A percentile compares a stretch with the other conserved stretches of the same genome.
These are phyloP conservation scores for Myopa tessellatipennis DNA, from an alignment of 2,888 invertebrate species.

Conservation along the genomic window DNA sequence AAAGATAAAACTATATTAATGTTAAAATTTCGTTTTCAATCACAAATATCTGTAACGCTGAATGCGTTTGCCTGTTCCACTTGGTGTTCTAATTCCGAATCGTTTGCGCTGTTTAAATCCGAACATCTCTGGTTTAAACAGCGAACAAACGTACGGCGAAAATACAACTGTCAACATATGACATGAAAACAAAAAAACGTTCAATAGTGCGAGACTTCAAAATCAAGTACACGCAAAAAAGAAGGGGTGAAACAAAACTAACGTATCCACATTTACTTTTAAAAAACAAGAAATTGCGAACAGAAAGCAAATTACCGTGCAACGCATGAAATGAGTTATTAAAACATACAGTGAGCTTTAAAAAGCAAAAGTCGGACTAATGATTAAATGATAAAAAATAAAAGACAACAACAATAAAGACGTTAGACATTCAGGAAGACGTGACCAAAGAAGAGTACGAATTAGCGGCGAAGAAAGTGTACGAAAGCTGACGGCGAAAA, in stretches of 20 bases:
- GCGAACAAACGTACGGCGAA: constrained; percentile 4
- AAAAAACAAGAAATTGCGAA: too few species aligned
- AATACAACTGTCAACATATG: constrained; percentile 30
- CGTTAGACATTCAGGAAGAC: constrained; percentile 9
- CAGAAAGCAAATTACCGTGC: too few species aligned
- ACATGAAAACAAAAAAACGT: constrained; percentile 18
- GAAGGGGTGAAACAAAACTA: too few species aligned
- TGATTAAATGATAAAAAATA: constrained; percentile 7
- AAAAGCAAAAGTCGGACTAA: not conserved
- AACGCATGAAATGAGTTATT: too few species aligned
- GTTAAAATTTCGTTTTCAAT: too few species aligned
- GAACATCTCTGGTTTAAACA: too few species aligned
- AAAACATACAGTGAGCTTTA: not conserved
- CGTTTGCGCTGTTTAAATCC: too few species aligned
- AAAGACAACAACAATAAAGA: constrained; percentile 2
- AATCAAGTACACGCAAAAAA: constrained; percentile 7
- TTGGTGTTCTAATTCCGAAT: too few species aligned
- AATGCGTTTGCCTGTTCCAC: too few species aligned
- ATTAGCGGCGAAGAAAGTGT: constrained; percentile 8
- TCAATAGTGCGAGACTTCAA: not conserved
- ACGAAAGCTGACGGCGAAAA: constrained; percentile 12
- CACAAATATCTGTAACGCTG: not conserved
- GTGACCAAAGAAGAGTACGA: not conserved
- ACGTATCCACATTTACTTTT: too few species aligned
- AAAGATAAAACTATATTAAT: too few species aligned